phyloP scores from a whole-genome alignment of 2,888 invertebrate species.

The Morpho achilles region DNA sequence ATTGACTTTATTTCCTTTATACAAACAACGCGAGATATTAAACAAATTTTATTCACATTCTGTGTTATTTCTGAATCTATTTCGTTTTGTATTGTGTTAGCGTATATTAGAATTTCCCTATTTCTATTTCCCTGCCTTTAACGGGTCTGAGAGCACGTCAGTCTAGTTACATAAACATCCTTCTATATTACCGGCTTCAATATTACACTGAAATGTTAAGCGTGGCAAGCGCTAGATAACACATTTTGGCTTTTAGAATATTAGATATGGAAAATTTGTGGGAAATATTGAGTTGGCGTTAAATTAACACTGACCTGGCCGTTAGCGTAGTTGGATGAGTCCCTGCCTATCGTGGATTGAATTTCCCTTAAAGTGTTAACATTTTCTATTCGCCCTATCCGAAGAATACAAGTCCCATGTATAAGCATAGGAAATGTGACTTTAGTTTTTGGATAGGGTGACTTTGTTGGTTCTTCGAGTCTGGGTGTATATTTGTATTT shows the following conservation, averaged over 20 bases:
- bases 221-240: background rate
- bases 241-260: no score
- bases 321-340: no score
- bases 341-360: no score
- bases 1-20: slow-evolving; percentile 6
- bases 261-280: no score
- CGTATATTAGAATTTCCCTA: slow-evolving; percentile 59
- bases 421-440: no score
- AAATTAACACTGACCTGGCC: no score
- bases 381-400: no score
- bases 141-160: slow-evolving; percentile 29
- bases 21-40: slow-evolving; percentile 35
- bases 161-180: slow-evolving; percentile 13
- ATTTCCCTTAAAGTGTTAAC: no score
- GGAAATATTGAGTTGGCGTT: background rate
- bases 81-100: slow-evolving; percentile 37
- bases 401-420: no score
- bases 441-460: no score
- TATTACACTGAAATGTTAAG: slow-evolving; percentile 9
- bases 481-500: no score
- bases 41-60: slow-evolving; percentile 45
- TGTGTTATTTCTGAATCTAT: slow-evolving; percentile 46
- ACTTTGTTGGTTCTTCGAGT: no score
- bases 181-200: slow-evolving; percentile 4
- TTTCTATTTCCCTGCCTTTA: slow-evolving; percentile 35